A percentile compares a stretch with the other conserved stretches of the same genome.
phyloP scores from a whole-genome alignment of 2,888 invertebrate genomes.

The Agriotes lineatus region DNA sequence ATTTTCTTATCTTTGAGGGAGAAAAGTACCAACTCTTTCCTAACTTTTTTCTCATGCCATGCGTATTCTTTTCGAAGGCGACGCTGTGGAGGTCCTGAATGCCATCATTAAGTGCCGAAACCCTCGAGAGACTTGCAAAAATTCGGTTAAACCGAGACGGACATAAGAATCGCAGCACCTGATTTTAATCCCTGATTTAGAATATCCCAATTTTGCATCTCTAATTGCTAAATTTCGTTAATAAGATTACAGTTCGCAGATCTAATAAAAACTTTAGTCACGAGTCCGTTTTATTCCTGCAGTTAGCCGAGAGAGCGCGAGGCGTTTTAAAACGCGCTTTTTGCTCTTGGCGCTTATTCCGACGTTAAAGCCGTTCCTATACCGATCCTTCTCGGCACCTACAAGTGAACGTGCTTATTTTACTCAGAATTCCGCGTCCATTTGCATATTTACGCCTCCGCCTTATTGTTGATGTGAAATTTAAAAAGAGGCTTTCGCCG shows the following conservation, averaged over 20 bases:
- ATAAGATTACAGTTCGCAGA: conserved; percentile 32
- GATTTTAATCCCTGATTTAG: conserved; percentile 21
- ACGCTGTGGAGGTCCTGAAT: conserved; percentile 1
- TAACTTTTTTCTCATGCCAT: neutral
- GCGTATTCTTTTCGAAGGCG: conserved; percentile 5
- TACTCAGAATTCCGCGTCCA: conserved; percentile 15
- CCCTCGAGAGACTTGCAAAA: no score
- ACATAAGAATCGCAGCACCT: no score
- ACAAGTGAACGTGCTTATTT: conserved; percentile 35
- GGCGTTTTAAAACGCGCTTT: conserved; percentile 32
- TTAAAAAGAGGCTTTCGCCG: neutral
- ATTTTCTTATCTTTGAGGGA: no score
- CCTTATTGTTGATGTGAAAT: conserved; percentile 24
- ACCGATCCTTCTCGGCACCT: conserved; percentile 19
- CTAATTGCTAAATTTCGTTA: conserved; percentile 38
- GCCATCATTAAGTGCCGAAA: neutral
- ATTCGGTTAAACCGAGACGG: neutral
- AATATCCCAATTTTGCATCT: conserved; percentile 32
- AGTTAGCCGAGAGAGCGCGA: conserved; percentile 24
- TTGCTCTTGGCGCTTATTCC: conserved; percentile 27
- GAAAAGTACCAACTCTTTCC: conserved; percentile 1
- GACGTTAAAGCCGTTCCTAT: conserved; percentile 24
- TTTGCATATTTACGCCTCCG: conserved; percentile 25
- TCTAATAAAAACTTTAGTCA: conserved; percentile 42
- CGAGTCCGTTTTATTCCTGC: conserved; percentile 37